phyloP scores from a whole-genome alignment of 2,113 vertebrate genomes.

The Odocoileus virginianus region DNA sequence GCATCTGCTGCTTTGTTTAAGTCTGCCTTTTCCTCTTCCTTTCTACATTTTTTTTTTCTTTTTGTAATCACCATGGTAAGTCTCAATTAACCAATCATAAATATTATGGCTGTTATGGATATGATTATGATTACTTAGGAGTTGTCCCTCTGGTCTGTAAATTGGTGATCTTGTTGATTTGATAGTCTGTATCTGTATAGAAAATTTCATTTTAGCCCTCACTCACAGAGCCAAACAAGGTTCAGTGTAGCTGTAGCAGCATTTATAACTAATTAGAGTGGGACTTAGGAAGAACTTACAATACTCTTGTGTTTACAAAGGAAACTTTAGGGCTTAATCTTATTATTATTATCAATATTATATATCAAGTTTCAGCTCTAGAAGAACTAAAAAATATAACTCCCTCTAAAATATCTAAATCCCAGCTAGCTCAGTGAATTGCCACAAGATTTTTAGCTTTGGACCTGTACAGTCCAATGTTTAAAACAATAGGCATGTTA shows the following conservation, averaged over 20 bases:
- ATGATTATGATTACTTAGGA: conserved; percentile 42
- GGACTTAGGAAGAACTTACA: not conserved
- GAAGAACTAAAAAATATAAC: not conserved
- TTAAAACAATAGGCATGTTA: not conserved
- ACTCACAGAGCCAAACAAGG: not conserved
- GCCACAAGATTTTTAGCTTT: not conserved
- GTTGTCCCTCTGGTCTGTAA: conserved; percentile 37
- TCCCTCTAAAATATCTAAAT: not conserved
- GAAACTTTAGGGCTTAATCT: not conserved
- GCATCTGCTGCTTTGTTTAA: conserved; percentile 12
- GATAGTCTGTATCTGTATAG: conserved; percentile 16
- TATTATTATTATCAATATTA: not conserved
- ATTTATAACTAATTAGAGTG: not conserved
- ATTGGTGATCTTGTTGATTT: conserved; percentile 48
- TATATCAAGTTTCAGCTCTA: not conserved
- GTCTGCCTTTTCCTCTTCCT: conserved; percentile 2
- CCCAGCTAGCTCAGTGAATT: not conserved
- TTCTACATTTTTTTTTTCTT: not conserved
- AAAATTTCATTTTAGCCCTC: conserved; percentile 11
- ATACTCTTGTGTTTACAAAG: not conserved
- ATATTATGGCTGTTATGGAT: not conserved
- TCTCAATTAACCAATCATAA: conserved; percentile 37
- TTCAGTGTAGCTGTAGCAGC: not conserved
- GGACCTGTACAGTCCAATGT: not conserved
- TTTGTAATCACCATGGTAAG: not conserved